Base-by-base conservation (phyloP, 2,888 invertebrate genomes). In the Galeruca laticollis region DNA sequence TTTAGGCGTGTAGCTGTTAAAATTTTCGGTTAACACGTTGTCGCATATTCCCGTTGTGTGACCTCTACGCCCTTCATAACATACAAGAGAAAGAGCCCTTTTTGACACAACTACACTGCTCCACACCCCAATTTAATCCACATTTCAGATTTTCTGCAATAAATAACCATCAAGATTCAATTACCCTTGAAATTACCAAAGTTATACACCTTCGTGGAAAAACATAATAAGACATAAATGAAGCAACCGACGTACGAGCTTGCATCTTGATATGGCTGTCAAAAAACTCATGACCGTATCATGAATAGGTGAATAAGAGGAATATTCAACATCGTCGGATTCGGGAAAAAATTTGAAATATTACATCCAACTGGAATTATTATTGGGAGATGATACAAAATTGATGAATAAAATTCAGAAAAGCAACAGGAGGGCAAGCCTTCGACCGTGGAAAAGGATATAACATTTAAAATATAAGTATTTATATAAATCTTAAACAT, bases 161-260 rank as follows among this genome's bases (percentile, higher is more conserved):
- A 80, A 81, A 78, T 79, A 79, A 75, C 78, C 78, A 80, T 80
- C 77, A 77, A 74, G 69, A 78, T 75, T 79, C 79, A 81, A 82
- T 80, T 80, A 81, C 78, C 75, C 80, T 77, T 80, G 75, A 80
- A 80, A 80, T 80, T 82, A 76, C 75, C 70, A 70, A 78, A 80
- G 79, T 79, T 79, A 77, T 77, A 76, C 76, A 79, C 76, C 75
- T 78, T 74, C 70, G 73, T 76, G 72, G 75, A 77, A 77, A 78
- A 77, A 77, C 69, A 69, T 69, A 64, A 69, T 73, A 64, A 71
- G 67, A 69, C 63, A 65, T 70, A 73, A 76, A 73, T 72, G 74
- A 72, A 69, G 72, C 67, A 64, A 57, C 57, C 47, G 15, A 26
- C 31, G 40, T 26, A 62, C 43, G n/a, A 37, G 43, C 61, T 61